These are phyloP conservation scores for Pelobates fuscus DNA, from an alignment of 2,113 vertebrate species.

Conservation along the genomic window DNA sequence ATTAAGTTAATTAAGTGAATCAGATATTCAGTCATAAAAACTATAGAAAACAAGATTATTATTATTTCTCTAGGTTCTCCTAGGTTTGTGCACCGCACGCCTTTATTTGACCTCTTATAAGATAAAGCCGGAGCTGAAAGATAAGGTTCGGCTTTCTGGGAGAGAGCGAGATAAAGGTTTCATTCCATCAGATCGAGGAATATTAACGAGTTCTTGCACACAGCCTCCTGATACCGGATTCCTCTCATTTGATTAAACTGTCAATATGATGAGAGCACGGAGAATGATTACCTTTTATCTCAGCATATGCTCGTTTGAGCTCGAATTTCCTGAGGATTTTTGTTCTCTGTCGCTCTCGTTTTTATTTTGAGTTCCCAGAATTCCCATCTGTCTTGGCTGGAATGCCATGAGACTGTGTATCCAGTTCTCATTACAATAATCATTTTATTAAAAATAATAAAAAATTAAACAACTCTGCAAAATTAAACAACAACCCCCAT, in stretches of 20 bases:
- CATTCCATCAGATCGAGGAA: conserved; percentile 19
- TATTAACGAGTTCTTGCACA: not conserved
- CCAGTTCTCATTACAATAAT: too few relatives aligned
- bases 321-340: not conserved
- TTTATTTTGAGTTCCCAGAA: not conserved
- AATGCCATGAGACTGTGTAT: too few relatives aligned
- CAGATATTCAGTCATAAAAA: too few relatives aligned
- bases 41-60: too few relatives aligned
- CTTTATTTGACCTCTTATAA: not conserved
- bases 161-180: not conserved
- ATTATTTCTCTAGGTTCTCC: too few relatives aligned
- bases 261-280: conserved; percentile 3
- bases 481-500: too few relatives aligned
- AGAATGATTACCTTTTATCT: conserved; percentile 33
- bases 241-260: conserved; percentile 35
- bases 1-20: too few relatives aligned
- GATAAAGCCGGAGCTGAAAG: not conserved
- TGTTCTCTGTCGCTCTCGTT: not conserved
- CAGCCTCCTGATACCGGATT: not conserved
- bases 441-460: too few relatives aligned
- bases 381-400: too few relatives aligned
- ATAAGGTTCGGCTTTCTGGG: not conserved
- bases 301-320: not conserved
- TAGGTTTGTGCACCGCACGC: not conserved
- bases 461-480: too few relatives aligned